phyloP scores from a whole-genome alignment of 2,113 vertebrate species.

The Rhea pennata region DNA sequence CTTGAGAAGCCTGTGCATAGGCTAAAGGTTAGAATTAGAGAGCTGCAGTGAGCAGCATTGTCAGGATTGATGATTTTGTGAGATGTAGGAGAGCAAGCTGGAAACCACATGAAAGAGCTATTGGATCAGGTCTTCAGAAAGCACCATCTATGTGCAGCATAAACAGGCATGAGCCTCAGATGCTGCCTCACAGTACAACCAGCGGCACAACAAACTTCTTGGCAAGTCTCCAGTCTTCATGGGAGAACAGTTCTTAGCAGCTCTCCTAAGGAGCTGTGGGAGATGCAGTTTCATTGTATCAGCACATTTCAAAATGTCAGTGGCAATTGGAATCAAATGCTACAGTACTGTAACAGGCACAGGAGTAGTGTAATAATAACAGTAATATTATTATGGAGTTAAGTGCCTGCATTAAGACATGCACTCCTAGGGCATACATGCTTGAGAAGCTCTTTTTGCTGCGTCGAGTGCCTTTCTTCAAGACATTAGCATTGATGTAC shows the following conservation, averaged over 20 bases:
- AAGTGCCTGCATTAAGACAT: slow-evolving; percentile 8
- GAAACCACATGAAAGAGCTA: background rate
- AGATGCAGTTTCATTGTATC: background rate
- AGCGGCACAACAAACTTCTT: fast-evolving
- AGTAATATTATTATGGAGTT: slow-evolving; percentile 16
- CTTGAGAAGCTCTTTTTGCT: background rate
- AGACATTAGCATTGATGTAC: background rate
- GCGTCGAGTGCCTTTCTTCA: background rate
- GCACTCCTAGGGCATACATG: background rate
- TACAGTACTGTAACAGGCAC: background rate
- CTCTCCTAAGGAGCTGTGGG: background rate
- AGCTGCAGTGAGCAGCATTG: background rate
- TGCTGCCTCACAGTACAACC: fast-evolving
- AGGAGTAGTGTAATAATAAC: background rate
- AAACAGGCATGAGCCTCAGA: background rate
- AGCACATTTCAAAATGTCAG: slow-evolving; percentile 41
- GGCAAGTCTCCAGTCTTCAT: background rate
- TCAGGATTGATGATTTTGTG: background rate
- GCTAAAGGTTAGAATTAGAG: background rate
- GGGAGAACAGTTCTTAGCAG: background rate
- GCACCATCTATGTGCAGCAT: background rate
- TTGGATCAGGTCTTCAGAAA: background rate
- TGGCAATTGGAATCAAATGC: slow-evolving; percentile 10
- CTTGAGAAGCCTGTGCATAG: background rate
- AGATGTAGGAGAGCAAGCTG: background rate